phyloP scores from a whole-genome alignment of 2,797 vertebrate genomes.

The Silurus lanzhouensis region DNA sequence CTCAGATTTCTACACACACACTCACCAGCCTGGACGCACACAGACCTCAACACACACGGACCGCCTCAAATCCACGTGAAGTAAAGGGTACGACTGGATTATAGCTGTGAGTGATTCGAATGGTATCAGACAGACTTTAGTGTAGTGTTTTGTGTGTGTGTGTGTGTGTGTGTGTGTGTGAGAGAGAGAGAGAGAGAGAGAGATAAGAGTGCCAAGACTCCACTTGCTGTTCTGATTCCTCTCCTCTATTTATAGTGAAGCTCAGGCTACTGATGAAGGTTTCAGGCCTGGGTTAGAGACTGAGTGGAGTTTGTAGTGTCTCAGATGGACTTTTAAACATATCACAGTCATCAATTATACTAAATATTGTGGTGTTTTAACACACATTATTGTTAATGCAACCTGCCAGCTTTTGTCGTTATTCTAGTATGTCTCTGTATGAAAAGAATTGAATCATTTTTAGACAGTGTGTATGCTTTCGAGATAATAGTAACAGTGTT shows the following conservation, averaged over 20 bases:
- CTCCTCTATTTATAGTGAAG: constrained; percentile 55
- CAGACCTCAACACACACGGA: background rate
- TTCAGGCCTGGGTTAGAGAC: background rate
- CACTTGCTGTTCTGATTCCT: constrained; percentile 34
- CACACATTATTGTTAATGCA: too few relatives aligned
- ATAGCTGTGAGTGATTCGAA: constrained; percentile 25
- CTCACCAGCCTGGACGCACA: background rate
- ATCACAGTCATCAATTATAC: background rate
- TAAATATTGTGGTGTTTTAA: background rate
- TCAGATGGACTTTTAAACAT: background rate
- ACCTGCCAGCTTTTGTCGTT: background rate
- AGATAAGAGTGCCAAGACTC: constrained; percentile 22
- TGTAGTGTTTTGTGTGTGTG: background rate
- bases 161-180: constrained; percentile 34
- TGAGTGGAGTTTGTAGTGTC: background rate
- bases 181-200: constrained; percentile 17
- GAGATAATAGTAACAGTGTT: background rate
- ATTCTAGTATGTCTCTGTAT: background rate
- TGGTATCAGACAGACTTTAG: constrained; percentile 25
- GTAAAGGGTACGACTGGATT: background rate
- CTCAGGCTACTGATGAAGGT: constrained; percentile 21
- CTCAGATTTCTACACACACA: background rate
- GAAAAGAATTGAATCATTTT: background rate
- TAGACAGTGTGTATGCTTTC: too few relatives aligned
- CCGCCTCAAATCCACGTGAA: background rate